Base-by-base conservation (phyloP, 1,140 invertebrate genomes). In the Whitmania pigra region DNA sequence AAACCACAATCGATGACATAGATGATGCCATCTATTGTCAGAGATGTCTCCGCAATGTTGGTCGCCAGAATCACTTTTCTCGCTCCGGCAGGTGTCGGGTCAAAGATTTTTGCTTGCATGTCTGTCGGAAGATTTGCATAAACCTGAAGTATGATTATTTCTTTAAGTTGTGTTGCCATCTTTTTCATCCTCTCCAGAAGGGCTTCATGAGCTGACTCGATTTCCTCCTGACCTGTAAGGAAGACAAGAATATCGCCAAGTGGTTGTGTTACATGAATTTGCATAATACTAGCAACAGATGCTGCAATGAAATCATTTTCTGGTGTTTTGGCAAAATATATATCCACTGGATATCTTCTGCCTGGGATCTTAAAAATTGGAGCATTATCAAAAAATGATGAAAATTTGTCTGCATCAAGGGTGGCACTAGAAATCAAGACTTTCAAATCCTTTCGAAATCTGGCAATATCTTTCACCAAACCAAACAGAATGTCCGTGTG, bases 1-100 rank as follows among this genome's bases (percentile, higher is more conserved):
- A 97, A 99, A 2, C 96, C 97, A 22, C 95, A 94, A 86, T 99
- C 97, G 76, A 99, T 97, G 0, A 99, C 97, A 84, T 96, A 99
- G 68, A 93, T 90, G 75, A 99, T 99, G 77, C 97, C 97, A 80
- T 99, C 96, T 76, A 99, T 99, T 1, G 97, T 99, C 15, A 99
- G 83, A 6, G 95, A 98, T 25, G 97, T 99, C 85, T 99, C 95
- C 0, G 97, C 97, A 79, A 99, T 99, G 80, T 99, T 99, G 27
- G 97, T 99, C 1, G 96, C 96, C 27, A 99, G 82, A 22, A 99
- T 89, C 31, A 97, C 88, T 83, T 88, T 99, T 77, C 96, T 86
- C 1, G 94, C 92, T 73, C 92, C 91, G 29, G 91, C 89, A 57
- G 94, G 95, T 18, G 95, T 97, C 0, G 93, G 92, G 77, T 93